Evolutionary conservation across 2,113 vertebrate species (phyloP).

Genomic region (Otis tarda): DNA sequence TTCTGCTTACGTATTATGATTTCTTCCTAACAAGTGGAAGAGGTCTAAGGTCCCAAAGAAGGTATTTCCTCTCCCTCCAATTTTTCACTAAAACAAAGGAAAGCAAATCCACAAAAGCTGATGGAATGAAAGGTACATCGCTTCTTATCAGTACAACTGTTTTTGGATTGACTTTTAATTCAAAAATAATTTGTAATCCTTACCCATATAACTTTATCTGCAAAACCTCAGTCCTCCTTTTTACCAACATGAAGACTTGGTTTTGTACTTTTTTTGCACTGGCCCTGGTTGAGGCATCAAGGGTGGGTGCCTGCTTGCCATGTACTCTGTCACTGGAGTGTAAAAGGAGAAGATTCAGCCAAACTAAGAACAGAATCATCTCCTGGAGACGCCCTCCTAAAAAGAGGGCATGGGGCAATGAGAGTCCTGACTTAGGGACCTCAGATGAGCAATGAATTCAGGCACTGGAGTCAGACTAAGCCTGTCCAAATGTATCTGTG

Average conservation of each 20-base stretch:
- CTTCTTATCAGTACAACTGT: not conserved
- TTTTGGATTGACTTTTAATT: not conserved
- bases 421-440: not conserved
- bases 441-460: not conserved
- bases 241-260: not conserved
- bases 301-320: not conserved
- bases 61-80: not conserved
- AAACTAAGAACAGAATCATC: not conserved
- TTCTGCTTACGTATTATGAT: not conserved
- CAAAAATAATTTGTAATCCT: not conserved
- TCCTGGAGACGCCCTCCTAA: not conserved
- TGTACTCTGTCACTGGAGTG: not conserved
- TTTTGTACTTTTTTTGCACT: not conserved
- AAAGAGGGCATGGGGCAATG: not conserved
- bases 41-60: not conserved
- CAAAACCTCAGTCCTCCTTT: not conserved
- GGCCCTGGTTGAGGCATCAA: not conserved
- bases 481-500: not conserved
- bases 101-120: not conserved
- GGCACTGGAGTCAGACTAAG: not conserved
- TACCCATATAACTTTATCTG: not conserved
- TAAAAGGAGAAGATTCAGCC: not conserved
- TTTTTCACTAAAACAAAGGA: not conserved
- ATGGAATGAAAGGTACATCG: not conserved
- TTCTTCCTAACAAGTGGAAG: not conserved